Base-by-base conservation (phyloP, 2,113 vertebrate genomes). In the Poeciliopsis occidentalis region DNA sequence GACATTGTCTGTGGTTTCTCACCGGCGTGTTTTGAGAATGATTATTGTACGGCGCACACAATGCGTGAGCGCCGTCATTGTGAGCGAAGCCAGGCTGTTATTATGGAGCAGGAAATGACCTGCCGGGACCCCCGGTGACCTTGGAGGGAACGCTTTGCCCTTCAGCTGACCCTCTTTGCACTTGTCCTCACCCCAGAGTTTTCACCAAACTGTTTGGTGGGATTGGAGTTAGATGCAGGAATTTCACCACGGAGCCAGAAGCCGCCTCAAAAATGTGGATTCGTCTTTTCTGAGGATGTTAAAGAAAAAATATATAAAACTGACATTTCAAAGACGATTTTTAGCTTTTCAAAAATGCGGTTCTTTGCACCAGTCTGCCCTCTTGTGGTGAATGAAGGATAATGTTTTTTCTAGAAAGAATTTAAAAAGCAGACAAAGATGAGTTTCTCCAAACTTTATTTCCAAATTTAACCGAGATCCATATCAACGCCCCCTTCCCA, bases 21-120 rank as follows among this genome's bases (percentile, higher is more conserved):
- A 85, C 82, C 70, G 84, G 73, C 85, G 84, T 87, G 83, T 90
- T 92, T 92, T 86, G 89, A 92, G 91, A 93, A 93, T 92, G 90
- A 93, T 92, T 93, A 94, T 94, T 94, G 92, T 94, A 92, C 73
- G 65, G 92, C 68, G 82, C 84, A 86, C 91, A 94, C 94, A 94
- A 94, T 94, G 92, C 91, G 89, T 66, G 73, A 78, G 68, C 84
- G 34, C 85, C 85, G 84, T 92, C 91, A 92, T 89, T 87, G 88
- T 86, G 83, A 88, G 41, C 69, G 69, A 70, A 91, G 71, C 31
- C 31, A 69, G 80, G 74, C 73, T 82, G 88, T 91, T 93, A 90
- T 88, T 90, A 89, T 79, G 81, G 73, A 68, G 74, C 89, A 94
- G 94, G 94, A 94, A 94, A 85, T 92, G 92, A 92, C 92, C 88